Base-by-base conservation (phyloP, 1,140 invertebrate species). In the Drosophila persimilis region DNA sequence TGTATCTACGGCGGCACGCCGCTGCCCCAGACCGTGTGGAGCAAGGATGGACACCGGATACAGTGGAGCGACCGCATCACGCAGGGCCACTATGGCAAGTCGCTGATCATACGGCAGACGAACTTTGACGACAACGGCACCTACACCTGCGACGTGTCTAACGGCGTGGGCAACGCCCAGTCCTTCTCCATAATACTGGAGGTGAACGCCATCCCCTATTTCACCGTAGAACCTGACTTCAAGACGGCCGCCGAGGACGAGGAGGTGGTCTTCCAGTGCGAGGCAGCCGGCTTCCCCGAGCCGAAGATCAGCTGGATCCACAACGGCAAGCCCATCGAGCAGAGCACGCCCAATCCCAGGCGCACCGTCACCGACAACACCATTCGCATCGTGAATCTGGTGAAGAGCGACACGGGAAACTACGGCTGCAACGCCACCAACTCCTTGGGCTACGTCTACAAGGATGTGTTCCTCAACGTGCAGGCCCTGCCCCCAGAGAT, bases 361-460 rank as follows among this genome's bases (percentile, higher is more conserved):
- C 93, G 95, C 39, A 92, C 70, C 1, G 94, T 97, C 9, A 93
- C 92, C 0, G 88, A 93, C 0, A 96, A 98, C 89, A 95, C 94
- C 39, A 96, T 99, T 45, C 93, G 95, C 2, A 97, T 99, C 67
- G 94, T 95, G 11, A 95, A 96, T 76, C 92, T 99, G 17, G 93
- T 94, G 15, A 98, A 98, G 91, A 94, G 94, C 44, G 99, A 99
- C 92, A 99, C 98, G 6, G 98, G 97, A 62, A 99, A 99, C 92
- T 98, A 99, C 89, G 98, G 99, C 50, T 99, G 99, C 92, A 99
- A 99, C 93, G 98, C 98, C 1, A 99, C 98, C 63, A 99, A 99
- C 92, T 96, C 96, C n/a, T 94, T 98, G 73, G 99, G 99, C 31
- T 99, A 99, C 92, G 97, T 99, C 11, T 99, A 98, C 92, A 97